Base-by-base conservation (phyloP, 1,140 invertebrate species). In the Drosophila bipectinata region DNA sequence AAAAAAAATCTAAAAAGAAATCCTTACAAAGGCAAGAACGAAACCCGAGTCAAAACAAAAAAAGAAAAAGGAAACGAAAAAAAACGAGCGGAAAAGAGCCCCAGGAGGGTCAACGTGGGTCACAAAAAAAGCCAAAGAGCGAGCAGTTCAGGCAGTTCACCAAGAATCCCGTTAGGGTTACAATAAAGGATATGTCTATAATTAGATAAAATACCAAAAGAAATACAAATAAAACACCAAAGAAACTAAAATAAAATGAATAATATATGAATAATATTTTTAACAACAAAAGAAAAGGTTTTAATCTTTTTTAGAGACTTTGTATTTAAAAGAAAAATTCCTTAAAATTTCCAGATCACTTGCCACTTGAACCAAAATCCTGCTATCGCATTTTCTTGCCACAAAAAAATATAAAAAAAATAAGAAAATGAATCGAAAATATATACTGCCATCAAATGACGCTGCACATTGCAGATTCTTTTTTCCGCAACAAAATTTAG, bases 401-500 rank as follows among this genome's bases (percentile, higher is more conserved):
- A 9, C 32, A 10, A 5, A 9, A 28, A 24, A 12, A 8, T n/a
- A n/a, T n/a, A 24, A 48, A 51, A 48, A 49, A 24, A 28, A n/a
- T 15, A 2, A 62, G 51, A 44, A 41, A 41, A n/a, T n/a, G n/a
- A 14, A 41, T n/a, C n/a, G 14, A 41, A 14, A 21, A 21, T 21
- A 21, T 21, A 21, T 21, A 41, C 39, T 14, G 44, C 48, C 66
- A 69, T 69, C 41, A 69, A 69, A 69, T 68, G 63, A 69, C 72
- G 56, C 68, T 77, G 78, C 66, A 81, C 77, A 80, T 81, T 81
- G 66, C 51, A 69, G 32, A 71, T 69, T 56, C 44, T 30, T 5
- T 69, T 69, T 71, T 18, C 32, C 39, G 41, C 21, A 54, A 15
- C n/a, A 18, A 79, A 77, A 81, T 83, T 78, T 81, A 83, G 69